phyloP scores from a whole-genome alignment of 2,888 invertebrate species.

The Drosophila nr. fundita region DNA sequence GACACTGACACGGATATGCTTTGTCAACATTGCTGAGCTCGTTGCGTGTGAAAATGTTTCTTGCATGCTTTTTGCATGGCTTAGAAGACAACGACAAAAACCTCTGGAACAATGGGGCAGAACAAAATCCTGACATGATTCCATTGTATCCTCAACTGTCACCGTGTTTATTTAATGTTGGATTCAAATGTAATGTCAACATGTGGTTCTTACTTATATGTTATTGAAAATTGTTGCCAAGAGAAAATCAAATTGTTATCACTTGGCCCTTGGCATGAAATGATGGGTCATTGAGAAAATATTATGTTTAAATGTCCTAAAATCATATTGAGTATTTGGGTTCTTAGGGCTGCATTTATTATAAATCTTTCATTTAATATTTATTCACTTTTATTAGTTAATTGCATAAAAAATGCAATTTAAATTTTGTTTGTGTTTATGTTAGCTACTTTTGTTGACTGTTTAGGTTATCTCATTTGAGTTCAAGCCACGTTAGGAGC shows the following conservation, averaged over 20 bases:
- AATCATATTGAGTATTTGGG: background rate
- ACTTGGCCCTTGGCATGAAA: background rate
- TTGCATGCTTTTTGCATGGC: slow-evolving; percentile 4
- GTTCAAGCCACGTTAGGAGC: slow-evolving; percentile 21
- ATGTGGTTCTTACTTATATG: slow-evolving; percentile 8
- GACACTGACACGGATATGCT: slow-evolving; percentile 46
- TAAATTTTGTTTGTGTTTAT: background rate
- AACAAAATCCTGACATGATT: slow-evolving; percentile 4
- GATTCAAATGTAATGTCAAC: slow-evolving; percentile 43
- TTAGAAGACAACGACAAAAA: background rate
- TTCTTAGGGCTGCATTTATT: background rate
- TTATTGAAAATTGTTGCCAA: slow-evolving; percentile 30
- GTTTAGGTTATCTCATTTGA: background rate
- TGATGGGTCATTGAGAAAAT: background rate
- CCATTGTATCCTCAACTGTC: slow-evolving; percentile 5
- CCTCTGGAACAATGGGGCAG: background rate
- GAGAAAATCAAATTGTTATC: background rate
- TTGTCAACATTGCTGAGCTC: slow-evolving; percentile 51
- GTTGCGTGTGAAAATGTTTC: slow-evolving; percentile 40
- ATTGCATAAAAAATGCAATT: background rate
- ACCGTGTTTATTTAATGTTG: slow-evolving; percentile 34
- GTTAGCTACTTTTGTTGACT: background rate
- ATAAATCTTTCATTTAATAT: background rate
- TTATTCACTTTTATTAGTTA: background rate
- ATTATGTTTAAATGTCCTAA: background rate